A percentile compares a stretch with the other conserved stretches of the same genome.
phyloP scores from a whole-genome alignment of 2,113 vertebrate genomes.

The Heterocephalus glaber region DNA sequence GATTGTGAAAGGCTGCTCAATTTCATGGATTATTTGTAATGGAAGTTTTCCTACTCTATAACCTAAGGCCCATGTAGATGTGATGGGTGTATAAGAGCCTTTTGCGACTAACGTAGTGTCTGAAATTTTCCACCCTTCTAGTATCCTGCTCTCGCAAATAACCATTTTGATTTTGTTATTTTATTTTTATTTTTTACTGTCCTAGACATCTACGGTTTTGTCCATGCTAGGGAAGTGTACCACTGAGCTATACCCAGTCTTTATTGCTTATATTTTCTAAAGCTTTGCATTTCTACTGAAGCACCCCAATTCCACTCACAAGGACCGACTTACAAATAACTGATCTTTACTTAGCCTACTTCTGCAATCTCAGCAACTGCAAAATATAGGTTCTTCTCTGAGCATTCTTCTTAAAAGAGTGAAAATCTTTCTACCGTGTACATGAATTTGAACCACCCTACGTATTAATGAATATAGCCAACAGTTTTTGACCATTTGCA shows the following conservation, averaged over 20 bases:
- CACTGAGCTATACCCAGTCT: not conserved
- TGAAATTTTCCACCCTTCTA: not conserved
- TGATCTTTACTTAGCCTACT: slow-evolving; percentile 28
- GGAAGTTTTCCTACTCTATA: not conserved
- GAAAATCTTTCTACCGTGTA: not conserved
- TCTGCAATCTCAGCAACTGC: slow-evolving; percentile 1
- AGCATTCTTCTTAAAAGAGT: slow-evolving; percentile 8
- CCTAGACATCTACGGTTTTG: not conserved
- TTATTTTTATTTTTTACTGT: not conserved
- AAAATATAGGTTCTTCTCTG: not conserved
- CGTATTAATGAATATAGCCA: not conserved
- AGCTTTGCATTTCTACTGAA: not conserved
- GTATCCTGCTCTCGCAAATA: not conserved
- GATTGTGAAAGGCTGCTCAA: not conserved
- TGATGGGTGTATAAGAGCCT: not conserved
- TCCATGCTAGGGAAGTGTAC: not conserved
- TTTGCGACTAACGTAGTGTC: not conserved
- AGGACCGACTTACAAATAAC: not conserved
- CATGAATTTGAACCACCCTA: not conserved
- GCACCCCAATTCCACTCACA: not conserved
- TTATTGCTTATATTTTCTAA: not conserved
- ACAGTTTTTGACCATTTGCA: not conserved
- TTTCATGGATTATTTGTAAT: not conserved
- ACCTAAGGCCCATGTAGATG: not conserved
- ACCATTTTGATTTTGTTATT: not conserved